Evolutionary conservation across 2,797 vertebrate species (phyloP).

Genomic region (Hydrolagus colliei): DNA sequence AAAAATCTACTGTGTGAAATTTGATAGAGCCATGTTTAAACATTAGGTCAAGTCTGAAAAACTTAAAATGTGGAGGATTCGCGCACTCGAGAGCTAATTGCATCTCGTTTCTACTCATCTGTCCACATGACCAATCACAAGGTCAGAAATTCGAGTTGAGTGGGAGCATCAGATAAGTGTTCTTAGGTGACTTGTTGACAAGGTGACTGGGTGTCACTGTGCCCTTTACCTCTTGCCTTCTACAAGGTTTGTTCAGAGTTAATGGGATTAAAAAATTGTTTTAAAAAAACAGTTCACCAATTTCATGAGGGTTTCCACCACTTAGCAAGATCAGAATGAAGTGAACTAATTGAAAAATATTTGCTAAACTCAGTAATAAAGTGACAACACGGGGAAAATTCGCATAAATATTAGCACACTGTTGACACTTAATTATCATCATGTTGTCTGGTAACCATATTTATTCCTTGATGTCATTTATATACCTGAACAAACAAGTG

Average conservation of each 20-base stretch:
- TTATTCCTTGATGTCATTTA: too few species aligned
- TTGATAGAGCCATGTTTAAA: slow-evolving; percentile 11
- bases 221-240: slow-evolving; percentile 1
- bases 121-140: neutral
- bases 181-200: neutral
- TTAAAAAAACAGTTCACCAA: too few species aligned
- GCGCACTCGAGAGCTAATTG: neutral
- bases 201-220: neutral
- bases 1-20: slow-evolving; percentile 2
- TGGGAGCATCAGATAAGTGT: slow-evolving; percentile 2
- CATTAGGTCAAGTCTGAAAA: neutral
- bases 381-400: too few species aligned
- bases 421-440: too few species aligned
- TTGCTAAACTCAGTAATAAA: too few species aligned
- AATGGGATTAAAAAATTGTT: neutral
- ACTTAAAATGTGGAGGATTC: neutral
- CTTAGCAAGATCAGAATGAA: neutral
- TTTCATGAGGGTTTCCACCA: neutral
- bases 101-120: neutral
- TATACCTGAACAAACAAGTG: too few species aligned
- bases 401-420: too few species aligned
- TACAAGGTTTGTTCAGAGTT: neutral
- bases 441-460: too few species aligned
- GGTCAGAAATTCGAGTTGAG: neutral
- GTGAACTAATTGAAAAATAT: too few species aligned